A percentile compares a stretch with the other conserved stretches of the same genome.
Conservation (phyloP, 2,888 invertebrate species). For the Dasypogon diadema region DNA sequence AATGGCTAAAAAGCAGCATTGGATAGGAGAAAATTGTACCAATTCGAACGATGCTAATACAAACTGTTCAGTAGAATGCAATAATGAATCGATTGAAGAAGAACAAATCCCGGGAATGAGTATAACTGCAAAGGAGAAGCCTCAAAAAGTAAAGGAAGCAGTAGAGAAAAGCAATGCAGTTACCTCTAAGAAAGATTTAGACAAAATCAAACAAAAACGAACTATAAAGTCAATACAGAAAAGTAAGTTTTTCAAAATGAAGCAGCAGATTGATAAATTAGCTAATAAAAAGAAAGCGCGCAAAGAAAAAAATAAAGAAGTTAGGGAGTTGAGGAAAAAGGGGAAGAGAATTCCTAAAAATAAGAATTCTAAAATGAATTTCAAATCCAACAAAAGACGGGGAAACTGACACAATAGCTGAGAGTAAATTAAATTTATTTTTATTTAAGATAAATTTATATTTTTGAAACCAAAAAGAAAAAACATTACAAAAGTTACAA, state of each 20-base stretch:
- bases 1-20: slow-evolving; percentile 77
- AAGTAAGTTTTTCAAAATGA: slow-evolving; percentile 82
- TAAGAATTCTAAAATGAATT: background rate
- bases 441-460: too few species aligned
- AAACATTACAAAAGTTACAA: too few species aligned
- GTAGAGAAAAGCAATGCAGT: slow-evolving; percentile 60
- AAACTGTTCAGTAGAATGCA: slow-evolving; percentile 62
- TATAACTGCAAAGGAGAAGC: slow-evolving; percentile 61
- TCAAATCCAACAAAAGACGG: background rate
- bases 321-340: slow-evolving; percentile 64
- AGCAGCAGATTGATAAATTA: slow-evolving; percentile 77
- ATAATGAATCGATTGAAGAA: slow-evolving; percentile 59
- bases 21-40: slow-evolving; percentile 79
- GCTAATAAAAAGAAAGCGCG: slow-evolving; percentile 78
- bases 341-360: slow-evolving; percentile 62
- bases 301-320: slow-evolving; percentile 64
- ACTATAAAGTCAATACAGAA: slow-evolving; percentile 80
- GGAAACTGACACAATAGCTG: background rate
- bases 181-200: slow-evolving; percentile 75
- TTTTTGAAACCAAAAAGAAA: background rate
- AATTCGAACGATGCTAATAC: slow-evolving; percentile 61
- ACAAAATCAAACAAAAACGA: slow-evolving; percentile 77
- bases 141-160: slow-evolving; percentile 61
- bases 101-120: slow-evolving; percentile 71
- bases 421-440: too few species aligned